These are phyloP conservation scores for Macropis europaea DNA, from an alignment of 2,888 invertebrate species.

Conservation along the genomic window DNA sequence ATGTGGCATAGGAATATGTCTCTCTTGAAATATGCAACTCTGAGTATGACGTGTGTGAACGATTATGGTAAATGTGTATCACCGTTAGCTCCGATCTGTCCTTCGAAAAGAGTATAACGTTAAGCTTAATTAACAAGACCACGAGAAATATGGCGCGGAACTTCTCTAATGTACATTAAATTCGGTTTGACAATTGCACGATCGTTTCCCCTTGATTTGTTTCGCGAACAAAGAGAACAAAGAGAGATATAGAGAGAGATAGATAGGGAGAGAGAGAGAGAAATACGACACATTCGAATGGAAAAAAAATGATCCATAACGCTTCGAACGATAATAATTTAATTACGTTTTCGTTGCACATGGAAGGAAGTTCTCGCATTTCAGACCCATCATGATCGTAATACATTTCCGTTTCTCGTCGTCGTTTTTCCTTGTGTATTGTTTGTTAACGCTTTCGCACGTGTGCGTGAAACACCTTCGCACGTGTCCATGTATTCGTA, in stretches of 20 bases:
- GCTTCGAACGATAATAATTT: constrained; percentile 6
- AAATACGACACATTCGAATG: background rate
- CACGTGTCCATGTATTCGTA: background rate
- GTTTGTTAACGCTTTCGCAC: constrained; percentile 7
- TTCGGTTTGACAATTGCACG: constrained; percentile 15
- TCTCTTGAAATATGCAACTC: constrained; percentile 47
- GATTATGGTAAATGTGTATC: constrained; percentile 33
- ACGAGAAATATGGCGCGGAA: constrained; percentile 23
- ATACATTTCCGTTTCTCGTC: constrained; percentile 44
- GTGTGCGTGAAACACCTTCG: constrained; percentile 11
- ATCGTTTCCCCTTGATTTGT: background rate
- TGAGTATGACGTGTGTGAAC: constrained; percentile 46
- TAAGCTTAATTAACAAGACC: constrained; percentile 7
- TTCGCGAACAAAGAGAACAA: background rate
- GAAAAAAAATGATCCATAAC: background rate
- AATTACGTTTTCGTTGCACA: constrained; percentile 6
- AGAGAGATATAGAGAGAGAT: background rate
- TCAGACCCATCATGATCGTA: constrained; percentile 39
- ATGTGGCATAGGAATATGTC: constrained; percentile 60
- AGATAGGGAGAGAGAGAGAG: background rate
- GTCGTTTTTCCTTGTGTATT: background rate
- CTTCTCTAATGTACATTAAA: constrained; percentile 7
- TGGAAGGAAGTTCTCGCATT: constrained; percentile 30
- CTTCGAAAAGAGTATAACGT: constrained; percentile 1
- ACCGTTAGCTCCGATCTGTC: constrained; percentile 17